Base-by-base conservation (phyloP, 2,113 vertebrate genomes). In the Apteryx mantelli region DNA sequence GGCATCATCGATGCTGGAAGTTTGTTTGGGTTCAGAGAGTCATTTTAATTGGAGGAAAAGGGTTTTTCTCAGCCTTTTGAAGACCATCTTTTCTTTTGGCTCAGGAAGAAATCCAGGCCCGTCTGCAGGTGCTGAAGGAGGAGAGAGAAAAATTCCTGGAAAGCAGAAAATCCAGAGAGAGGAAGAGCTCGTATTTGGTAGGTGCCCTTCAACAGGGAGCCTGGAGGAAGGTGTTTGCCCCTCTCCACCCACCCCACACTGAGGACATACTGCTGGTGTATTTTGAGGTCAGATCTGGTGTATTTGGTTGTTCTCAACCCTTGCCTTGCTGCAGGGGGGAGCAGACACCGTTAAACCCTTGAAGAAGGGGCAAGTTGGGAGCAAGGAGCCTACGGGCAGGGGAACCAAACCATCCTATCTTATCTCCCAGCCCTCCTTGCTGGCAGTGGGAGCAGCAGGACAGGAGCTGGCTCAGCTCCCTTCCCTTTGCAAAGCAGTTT, bases 111-210 rank as follows among this genome's bases (percentile, higher is more conserved):
- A 97, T 98, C 79, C 87, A 97, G 68, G 92, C 78, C 73, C 76
- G 91, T 58, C 80, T 97, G 32, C 86, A 83, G 38, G 86, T 44
- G 22, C 63, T 93, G 13, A 97, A 74, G 82, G 92, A 96, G 70
- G 97, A 97, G 81, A 90, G 93, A 91, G 97, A 97, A 79, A 97
- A 96, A 79, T 93, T 92, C 79, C 93, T 97, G 94, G 89, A 93
- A 17, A 89, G 79, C 94, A 93, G 63, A 87, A 97, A 82, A 84
- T 38, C 68, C 2, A 66, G 89, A 18, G 86, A 71, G 11, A 30
- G 71, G 9, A 96, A 91, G 26, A 93, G 60, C 77, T 48, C 14
- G 9, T 63, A 81, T 25, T 68, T 89, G 80, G 93, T 91, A 42
- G 56, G 93, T 69, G 46, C 20, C 78, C 10, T 18, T 28, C 26